Base-by-base conservation (phyloP, 2,888 invertebrate species). In the Antheraea assamensis region DNA sequence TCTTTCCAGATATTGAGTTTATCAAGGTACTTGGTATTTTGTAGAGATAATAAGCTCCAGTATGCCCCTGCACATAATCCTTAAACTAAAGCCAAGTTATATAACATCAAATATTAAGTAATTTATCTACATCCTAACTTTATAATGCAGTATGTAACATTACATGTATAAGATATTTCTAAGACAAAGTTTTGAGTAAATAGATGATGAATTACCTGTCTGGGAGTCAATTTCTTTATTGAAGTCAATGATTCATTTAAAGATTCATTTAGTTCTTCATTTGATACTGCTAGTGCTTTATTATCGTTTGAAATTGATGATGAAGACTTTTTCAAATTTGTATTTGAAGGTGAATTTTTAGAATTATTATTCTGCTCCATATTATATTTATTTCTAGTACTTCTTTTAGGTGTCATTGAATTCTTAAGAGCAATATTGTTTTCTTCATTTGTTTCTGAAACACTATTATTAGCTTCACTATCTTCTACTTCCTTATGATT, bases 221-320 rank as follows among this genome's bases (percentile, higher is more conserved):
- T 94, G 0, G 94, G 94, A 72, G 94, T 94, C 74, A 92, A 78
- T 76, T 87, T 91, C 27, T 75, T 75, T 35, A 79, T 77, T 21
- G 84, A 75, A 4, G 80, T 74, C 52, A 79, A 81, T 17, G 90
- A 87, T 64, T 88, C 90, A 85, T 87, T 91, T 30, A 88, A 71
- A 30, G 91, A 90, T 3, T 85, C 84, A 79, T 92, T 87, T 35
- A 79, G 85, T 71, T 85, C 82, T 75, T 83, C 87, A 55, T 85
- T 90, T 17, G 86, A 85, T 0, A 82, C 80, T 1, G 91, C 90
- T 0, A 86, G 85, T 76, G 85, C 88, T 73, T 82, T 85, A 58
- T 82, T 88, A 0, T 86, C 85, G 76, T 86, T 89, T 2, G 92
- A 92, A 71, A 92, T 84, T 3, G 88, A 87, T 70, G 75, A 76